Evolutionary conservation across 2,888 invertebrate species (phyloP), one percentile per base, ranked within the genome.

Genomic region (Melieria picta): DNA sequence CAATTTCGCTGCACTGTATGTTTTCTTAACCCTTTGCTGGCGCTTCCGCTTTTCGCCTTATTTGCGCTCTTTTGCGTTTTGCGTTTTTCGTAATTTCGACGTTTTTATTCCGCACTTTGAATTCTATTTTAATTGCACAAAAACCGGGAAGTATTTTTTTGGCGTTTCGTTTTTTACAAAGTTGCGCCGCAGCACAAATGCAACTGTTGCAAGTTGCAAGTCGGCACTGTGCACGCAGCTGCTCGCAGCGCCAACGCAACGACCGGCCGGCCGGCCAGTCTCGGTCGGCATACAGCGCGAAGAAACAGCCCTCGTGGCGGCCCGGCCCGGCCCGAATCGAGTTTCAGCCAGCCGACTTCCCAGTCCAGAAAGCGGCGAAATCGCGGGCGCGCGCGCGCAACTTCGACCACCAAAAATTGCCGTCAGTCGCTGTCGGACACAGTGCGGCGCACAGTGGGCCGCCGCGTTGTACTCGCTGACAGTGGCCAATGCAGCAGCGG

Each of bases 361-460:
- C 30, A 30, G 30, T 30, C 30, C 30, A 50, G 11, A 50, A 50
- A 50, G 50, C 50, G 9, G 13, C 52, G 11, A n/a, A 13, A 7
- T 1, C 13, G 9, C 52, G 9, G 13, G 52, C 11, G 52, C 52
- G 9, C 52, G 52, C 52, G 52, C 52, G 52, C 13, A n/a, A n/a
- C 13, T 52, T 52, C 52, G 13, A 52, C 30, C 30, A 30, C 30
- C 30, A 2, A 30, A 30, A 30, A 30, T 30, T 30, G 30, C 30
- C 30, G 30, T 30, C 30, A 30, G 30, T 30, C 30, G 30, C 30
- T 30, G 2, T 30, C 30, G 71, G 71, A 47, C 16, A 63, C 69
- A 75, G 73, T 69, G 65, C 46, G 64, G 64, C 62, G 52, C 48
- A 30, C 30, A 75, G 76, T 74, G 76, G 77, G 75, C 72, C 16